A percentile compares a stretch with the other conserved stretches of the same genome.
These are phyloP conservation scores for Thecophora atra DNA, from an alignment of 2,888 invertebrate species.

Conservation along the genomic window DNA sequence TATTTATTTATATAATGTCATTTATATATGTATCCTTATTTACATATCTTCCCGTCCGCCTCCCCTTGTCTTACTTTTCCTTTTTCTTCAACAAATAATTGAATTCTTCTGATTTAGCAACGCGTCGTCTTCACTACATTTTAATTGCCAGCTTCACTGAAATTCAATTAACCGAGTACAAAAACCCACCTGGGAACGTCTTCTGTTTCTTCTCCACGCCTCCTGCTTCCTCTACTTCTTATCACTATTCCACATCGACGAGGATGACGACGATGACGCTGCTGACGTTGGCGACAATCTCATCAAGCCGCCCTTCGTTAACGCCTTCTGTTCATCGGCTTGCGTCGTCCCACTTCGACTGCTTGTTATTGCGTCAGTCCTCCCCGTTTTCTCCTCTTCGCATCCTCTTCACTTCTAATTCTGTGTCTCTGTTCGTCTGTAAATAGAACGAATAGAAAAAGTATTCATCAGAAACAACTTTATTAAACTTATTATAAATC, in stretches of 20 bases:
- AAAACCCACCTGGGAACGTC: conserved; percentile 9
- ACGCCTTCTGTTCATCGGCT: background rate
- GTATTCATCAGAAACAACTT: too few relatives aligned
- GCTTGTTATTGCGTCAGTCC: background rate
- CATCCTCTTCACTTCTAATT: too few relatives aligned
- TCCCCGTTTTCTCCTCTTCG: too few relatives aligned
- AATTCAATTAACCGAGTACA: conserved; percentile 1
- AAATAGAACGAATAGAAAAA: too few relatives aligned
- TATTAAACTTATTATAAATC: too few relatives aligned
- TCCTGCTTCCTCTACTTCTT: background rate
- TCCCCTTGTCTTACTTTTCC: background rate
- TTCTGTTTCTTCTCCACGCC: too few relatives aligned
- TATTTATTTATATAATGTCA: too few relatives aligned
- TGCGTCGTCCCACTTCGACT: background rate
- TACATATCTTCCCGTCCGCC: background rate
- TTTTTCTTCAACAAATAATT: background rate
- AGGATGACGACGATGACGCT: background rate
- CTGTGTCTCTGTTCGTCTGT: too few relatives aligned
- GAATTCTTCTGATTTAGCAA: background rate
- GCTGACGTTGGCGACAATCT: background rate
- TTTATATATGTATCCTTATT: background rate
- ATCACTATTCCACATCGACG: background rate
- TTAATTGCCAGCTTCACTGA: conserved; percentile 8
- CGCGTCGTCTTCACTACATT: background rate
- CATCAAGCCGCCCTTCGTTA: background rate